Evolutionary conservation across 92 coral and sea anemone species (phyloP), one percentile per base, ranked within the genome.

Genomic region (Chrysogorgia sp.): DNA sequence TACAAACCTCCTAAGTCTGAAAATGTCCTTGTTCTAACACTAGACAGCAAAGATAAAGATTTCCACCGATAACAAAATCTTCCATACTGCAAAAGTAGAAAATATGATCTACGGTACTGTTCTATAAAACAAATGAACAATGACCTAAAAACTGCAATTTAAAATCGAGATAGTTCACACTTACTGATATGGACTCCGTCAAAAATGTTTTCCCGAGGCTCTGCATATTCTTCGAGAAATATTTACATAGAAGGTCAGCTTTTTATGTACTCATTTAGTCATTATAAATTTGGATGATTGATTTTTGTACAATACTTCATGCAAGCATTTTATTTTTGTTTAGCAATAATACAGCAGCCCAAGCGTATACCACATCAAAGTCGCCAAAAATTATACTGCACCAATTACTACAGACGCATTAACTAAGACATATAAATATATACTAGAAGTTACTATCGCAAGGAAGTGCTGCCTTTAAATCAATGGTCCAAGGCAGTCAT

Each of bases 1-100:
- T 29, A 34, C 78, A 24, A 19, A 71, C 78, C 78, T 50, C 78
- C 78, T 6, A 63, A 71, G 52, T 71, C 78, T 26, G 78, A 71
- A 34, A 50, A 71, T 30, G 32, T 50, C 35, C 78, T 71, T 34
- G 33, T 34, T 71, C n/a, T 53, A 23, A 35, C 63, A 55, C 28
- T 47, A 31, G 41, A 71, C 15, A 71, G 29, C 28, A 56, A 40
- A 71, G 78, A 50, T 17, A 71, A 12, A 50, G 78, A 22, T 71
- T 71, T 71, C 78, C 78, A 71, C 3, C 26, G 78, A 26, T 71
- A 28, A 20, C 60, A 53, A 53, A 71, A 71, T 50, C 63, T 22
- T 1, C 78, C 78, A 71, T 71, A 21, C 47, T 53, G 63, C 10
- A 47, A 15, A 6, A 47, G 15, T 12, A 37, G 43, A 37, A 37